Base-by-base conservation (phyloP, 1,140 invertebrate genomes). In the Oryctes rhinoceros region DNA sequence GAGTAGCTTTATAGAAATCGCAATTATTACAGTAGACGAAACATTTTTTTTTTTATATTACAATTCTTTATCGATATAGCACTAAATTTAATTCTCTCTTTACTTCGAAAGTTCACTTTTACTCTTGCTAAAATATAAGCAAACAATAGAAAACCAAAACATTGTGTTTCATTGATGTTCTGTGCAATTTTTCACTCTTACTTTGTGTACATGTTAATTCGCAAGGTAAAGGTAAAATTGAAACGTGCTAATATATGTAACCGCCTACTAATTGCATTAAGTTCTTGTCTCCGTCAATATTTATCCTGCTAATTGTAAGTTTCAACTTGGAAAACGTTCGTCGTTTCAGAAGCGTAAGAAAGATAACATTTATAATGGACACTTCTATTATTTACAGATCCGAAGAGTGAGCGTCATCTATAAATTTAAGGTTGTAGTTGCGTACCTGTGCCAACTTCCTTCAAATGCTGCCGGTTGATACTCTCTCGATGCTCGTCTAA, bases 401-500 rank as follows among this genome's bases (percentile, higher is more conserved):
- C 13, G 39, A 44, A 76, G 9, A 44, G 39, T 44, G 9, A 44
- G 75, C 75, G 75, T 49, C 75, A 76, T 76, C 75, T 39, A 47
- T 47, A 80, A 78, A 76, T 67, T 75, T 78, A 81, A 78, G 76
- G 80, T 81, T 30, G 18, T 76, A 47, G 39, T 80, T 80, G 80
- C 81, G 81, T 84, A 91, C 90, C 89, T 78, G 89, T 90, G 13
- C 87, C 84, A 4, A 85, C 84, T 78, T 91, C 90, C 75, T 90
- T 89, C 13, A 86, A 81, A 18, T 83, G 83, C 79, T 89, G 88
- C 62, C 87, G 85, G 9, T 88, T 86, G 84, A 86, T 81, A 85
- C 89, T 82, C 87, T 90, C 84, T 2, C 88, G 83, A 85, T 90
- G 90, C 37, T 91, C 91, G 81, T 94, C 92, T 81, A 95, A 86